These are phyloP conservation scores for Ophioninae sp. DNA, from an alignment of 2,888 invertebrate species.

Conservation along the genomic window DNA sequence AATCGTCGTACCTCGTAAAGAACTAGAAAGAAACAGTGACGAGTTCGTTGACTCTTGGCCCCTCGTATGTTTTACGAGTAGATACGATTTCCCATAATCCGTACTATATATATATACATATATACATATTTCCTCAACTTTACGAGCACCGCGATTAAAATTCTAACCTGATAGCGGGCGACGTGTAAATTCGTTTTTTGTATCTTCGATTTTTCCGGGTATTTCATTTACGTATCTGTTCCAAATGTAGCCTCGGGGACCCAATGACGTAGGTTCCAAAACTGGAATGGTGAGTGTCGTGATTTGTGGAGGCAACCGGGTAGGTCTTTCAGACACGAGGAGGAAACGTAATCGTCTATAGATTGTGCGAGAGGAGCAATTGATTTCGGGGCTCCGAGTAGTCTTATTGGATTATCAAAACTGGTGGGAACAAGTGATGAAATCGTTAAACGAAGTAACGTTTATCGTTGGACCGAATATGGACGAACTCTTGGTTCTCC, in stretches of 20 bases:
- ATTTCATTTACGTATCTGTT: constrained; percentile 8
- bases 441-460: background rate
- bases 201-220: constrained; percentile 22
- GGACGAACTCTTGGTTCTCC: no score
- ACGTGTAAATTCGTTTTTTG: background rate
- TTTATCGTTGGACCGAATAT: no score
- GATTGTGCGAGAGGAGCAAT: background rate
- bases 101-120: background rate
- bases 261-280: constrained; percentile 19
- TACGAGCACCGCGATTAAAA: constrained; percentile 29
- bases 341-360: background rate
- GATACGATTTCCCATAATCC: background rate
- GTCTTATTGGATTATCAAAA: background rate
- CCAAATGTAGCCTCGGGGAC: background rate
- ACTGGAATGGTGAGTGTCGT: background rate
- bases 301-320: background rate
- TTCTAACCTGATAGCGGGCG: constrained; percentile 17
- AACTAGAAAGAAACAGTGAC: background rate
- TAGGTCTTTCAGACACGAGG: background rate
- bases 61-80: background rate
- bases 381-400: background rate
- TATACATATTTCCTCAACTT: background rate
- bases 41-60: background rate
- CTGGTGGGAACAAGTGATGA: background rate
- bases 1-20: background rate